These are phyloP conservation scores for Archivesica marissinica DNA, from an alignment of 1,140 invertebrate species.

Conservation along the genomic window DNA sequence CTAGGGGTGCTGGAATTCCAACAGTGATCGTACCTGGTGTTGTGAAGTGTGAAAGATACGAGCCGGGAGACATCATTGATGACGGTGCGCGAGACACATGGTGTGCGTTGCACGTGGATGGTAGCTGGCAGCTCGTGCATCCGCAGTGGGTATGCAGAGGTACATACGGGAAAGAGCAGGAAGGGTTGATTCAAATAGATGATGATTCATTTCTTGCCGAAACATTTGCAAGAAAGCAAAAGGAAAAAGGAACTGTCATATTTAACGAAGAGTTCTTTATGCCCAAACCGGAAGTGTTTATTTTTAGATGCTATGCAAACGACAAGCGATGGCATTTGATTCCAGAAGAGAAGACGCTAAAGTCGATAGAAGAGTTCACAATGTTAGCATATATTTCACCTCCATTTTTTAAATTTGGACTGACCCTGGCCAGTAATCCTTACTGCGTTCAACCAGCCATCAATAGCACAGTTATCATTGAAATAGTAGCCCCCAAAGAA, in stretches of 20 bases:
- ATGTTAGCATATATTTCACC: constrained; percentile 28
- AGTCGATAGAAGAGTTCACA: constrained; percentile 39
- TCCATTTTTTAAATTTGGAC: constrained; percentile 51
- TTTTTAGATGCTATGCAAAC: constrained; percentile 44
- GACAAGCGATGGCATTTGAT: constrained; percentile 51
- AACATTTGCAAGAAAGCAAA: background rate
- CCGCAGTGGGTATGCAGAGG: constrained; percentile 46
- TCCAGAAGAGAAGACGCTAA: constrained; percentile 33
- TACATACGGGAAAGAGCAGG: constrained; percentile 23
- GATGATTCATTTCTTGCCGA: constrained; percentile 16
- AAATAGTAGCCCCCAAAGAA: constrained; percentile 38
- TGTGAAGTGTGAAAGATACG: constrained; percentile 39
- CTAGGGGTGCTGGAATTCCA: constrained; percentile 32
- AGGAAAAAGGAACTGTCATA: background rate
- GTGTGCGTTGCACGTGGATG: constrained; percentile 51
- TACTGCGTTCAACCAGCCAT: constrained; percentile 37
- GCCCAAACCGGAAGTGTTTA: constrained; percentile 57
- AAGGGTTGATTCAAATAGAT: constrained; percentile 34
- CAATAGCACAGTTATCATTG: constrained; percentile 28
- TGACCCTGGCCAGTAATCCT: constrained; percentile 23
- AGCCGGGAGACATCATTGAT: constrained; percentile 45
- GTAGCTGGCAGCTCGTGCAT: constrained; percentile 51
- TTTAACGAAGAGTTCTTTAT: constrained; percentile 60
- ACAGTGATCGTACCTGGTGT: constrained; percentile 23
- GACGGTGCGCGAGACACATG: constrained; percentile 34